These are phyloP conservation scores for Dendropsophus ebraccatus DNA, from an alignment of 2,113 vertebrate species.

Conservation along the genomic window DNA sequence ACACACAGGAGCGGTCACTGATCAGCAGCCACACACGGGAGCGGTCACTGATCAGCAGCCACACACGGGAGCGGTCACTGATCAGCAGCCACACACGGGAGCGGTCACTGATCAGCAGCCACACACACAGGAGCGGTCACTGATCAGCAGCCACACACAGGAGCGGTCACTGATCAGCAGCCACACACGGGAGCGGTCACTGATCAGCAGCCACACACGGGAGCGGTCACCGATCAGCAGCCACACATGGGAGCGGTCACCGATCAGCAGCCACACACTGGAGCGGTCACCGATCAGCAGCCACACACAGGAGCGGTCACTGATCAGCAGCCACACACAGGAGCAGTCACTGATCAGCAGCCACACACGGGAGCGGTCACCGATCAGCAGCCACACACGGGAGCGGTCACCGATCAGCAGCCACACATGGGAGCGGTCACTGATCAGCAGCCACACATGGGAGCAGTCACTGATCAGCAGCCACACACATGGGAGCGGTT, in stretches of 20 bases:
- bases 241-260: background rate
- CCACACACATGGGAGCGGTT: too few species aligned
- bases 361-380: background rate
- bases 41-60: background rate
- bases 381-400: too few species aligned
- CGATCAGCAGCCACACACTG: too few species aligned
- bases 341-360: background rate
- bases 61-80: background rate
- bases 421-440: background rate
- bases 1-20: background rate
- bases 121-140: background rate
- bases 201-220: too few species aligned
- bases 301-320: background rate
- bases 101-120: background rate
- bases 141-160: too few species aligned
- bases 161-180: background rate
- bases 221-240: background rate
- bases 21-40: too few species aligned
- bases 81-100: too few species aligned
- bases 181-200: background rate
- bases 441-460: too few species aligned
- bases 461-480: background rate
- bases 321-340: too few species aligned
- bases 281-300: background rate
- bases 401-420: background rate